Conservation (phyloP, 1,140 invertebrate genomes). For the Sesamia nonagrioides region DNA sequence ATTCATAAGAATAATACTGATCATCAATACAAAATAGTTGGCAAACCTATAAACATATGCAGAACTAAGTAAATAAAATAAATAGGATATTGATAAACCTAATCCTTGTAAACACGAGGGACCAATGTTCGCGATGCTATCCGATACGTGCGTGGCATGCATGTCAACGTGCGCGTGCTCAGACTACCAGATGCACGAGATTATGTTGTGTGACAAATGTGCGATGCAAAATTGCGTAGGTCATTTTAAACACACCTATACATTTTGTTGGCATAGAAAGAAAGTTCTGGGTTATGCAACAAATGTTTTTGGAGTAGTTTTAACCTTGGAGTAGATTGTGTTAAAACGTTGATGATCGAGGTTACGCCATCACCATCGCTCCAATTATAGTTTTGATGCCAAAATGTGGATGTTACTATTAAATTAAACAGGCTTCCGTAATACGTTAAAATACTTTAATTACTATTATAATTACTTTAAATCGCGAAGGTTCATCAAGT, state of each 20-base stretch:
- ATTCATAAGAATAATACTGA: no score
- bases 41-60: neutral
- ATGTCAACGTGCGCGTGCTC: conserved; percentile 62
- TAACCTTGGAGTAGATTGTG: neutral
- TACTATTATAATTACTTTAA: no score
- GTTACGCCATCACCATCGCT: no score
- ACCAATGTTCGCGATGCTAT: conserved; percentile 62
- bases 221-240: conserved; percentile 53
- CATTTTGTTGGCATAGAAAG: conserved; percentile 26
- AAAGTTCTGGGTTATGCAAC: neutral
- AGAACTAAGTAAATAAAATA: neutral
- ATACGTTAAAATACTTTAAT: no score
- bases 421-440: no score
- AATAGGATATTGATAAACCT: conserved; percentile 45
- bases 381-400: no score
- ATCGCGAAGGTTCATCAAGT: no score
- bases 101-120: conserved; percentile 57
- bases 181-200: conserved; percentile 58
- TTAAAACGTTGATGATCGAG: no score
- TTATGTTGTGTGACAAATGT: conserved; percentile 59
- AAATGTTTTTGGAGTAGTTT: neutral
- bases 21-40: neutral
- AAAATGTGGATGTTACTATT: no score
- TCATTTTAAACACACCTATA: conserved; percentile 40
- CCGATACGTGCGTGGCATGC: conserved; percentile 60